Base-by-base conservation (phyloP, 2,888 invertebrate genomes). In the Tenthredo distinguenda region DNA sequence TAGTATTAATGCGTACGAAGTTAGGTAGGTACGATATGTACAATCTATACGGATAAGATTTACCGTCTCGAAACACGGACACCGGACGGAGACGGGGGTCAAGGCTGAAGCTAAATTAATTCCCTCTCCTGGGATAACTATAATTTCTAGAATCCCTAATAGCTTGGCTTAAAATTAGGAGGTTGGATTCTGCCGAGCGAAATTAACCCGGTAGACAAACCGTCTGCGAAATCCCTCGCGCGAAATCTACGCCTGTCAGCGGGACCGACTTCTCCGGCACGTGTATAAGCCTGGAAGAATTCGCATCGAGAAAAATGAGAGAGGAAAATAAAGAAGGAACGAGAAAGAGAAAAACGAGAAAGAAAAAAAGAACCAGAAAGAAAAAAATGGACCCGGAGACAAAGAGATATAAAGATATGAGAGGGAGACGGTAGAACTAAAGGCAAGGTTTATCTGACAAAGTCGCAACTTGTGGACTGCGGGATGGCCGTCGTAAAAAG, bases 181-280 rank as follows among this genome's bases (percentile, higher is more conserved):
- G 81, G 62, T 18, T 81, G 62, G 65, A 62, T 26, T 77, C 31
- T 31, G n/a, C 50, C 18, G 81, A 40, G 81, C 26, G 62, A 81
- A 81, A 81, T 81, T 81, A 81, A 62, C 62, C 18, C 6, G 81
- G 40, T 81, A 81, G 62, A 62, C 81, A 79, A 79, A 79, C 79
- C 79, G 79, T 79, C 55, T 37, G 55, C 37, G 79, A 37, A 55
- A 50, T 58, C 55, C 37, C 58, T 79, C 12, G 55, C 79, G 37
- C 2, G 58, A 37, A 79, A 79, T 58, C 79, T 26, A 76, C 76
- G 47, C 50, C 76, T n/a, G 76, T 47, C 43, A 47, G n/a, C 26
- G 76, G 1, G 77, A 34, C 31, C 6, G 34, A 9, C 18, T 26
- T 50, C 55, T 18, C 1, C 9, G 18, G 21, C 68, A 68, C 26